Evolutionary conservation across 2,797 vertebrate genomes (phyloP), one percentile per base, ranked within the genome.

Genomic region (Pelochelys cantorii): DNA sequence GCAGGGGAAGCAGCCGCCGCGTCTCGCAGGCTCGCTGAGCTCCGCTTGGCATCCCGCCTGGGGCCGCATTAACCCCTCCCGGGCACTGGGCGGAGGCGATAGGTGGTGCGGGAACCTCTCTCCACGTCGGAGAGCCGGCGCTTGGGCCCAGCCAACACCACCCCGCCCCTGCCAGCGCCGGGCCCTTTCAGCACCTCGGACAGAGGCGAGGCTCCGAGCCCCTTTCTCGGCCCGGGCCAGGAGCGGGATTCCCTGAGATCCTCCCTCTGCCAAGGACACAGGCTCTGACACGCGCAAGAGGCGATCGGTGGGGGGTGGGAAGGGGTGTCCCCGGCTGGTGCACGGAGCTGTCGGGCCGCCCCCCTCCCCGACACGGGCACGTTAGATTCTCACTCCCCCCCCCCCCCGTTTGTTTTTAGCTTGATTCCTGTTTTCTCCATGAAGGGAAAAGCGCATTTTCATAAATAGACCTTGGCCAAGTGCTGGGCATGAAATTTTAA

Each of bases 381-480:
- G 97, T 94, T 95, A 96, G 98, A 95, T 97, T 97, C 97, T 97
- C 97, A 93, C 95, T 91, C 93, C 92, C 96, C 53, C 53, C 3
- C 87, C 95, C 97, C 53, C 3, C 87, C 95, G 97, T 96, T 97
- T 97, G 97, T 96, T 98, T 98, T 95, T 97, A 98, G 97, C 97
- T 96, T 94, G 96, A 97, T 97, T 98, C 96, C 97, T 98, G 98
- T 98, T 98, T 94, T 91, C 98, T 98, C 98, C 98, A 97, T 95
- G 98, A 98, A 98, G 98, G 98, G 97, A 98, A 98, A 98, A 98
- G 98, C 98, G 96, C 98, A 99, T 99, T 99, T 99, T 99, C 99
- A 99, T 99, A 99, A 99, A 99, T 99, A 99, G 98, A 99, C 98
- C 98, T 99, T 99, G 99, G 98, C 98, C 98, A 98, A 98, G 98